Conservation (phyloP, 2,113 vertebrate species). For the Mugil cephalus region DNA sequence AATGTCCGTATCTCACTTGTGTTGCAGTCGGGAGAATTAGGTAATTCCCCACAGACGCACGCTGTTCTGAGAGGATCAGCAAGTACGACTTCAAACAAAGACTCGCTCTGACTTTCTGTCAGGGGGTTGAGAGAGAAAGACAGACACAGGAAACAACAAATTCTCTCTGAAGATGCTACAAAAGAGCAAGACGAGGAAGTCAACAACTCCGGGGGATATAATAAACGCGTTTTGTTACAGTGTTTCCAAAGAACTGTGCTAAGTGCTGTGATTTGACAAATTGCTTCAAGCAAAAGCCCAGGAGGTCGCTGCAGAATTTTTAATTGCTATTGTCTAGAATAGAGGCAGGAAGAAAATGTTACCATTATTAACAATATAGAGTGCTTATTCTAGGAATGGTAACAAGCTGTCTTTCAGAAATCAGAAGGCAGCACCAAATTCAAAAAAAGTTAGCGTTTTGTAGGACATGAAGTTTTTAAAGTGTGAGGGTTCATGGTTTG, state of each 20-base stretch:
- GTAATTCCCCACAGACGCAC: slow-evolving; percentile 26
- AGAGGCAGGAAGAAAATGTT: slow-evolving; percentile 23
- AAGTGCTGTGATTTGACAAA: slow-evolving; percentile 74
- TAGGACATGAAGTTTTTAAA: background rate
- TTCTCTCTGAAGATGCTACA: slow-evolving; percentile 63
- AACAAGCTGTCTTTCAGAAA: background rate
- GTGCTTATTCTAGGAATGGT: slow-evolving; percentile 8
- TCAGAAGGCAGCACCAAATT: background rate
- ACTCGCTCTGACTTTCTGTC: slow-evolving; percentile 59
- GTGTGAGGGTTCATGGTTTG: background rate
- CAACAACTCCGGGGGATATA: slow-evolving; percentile 65
- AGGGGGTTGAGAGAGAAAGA: slow-evolving; percentile 42
- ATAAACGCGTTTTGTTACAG: slow-evolving; percentile 64
- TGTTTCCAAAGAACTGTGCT: slow-evolving; percentile 65
- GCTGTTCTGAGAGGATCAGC: slow-evolving; percentile 48
- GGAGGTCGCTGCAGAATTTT: slow-evolving; percentile 58
- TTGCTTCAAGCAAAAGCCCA: slow-evolving; percentile 56
- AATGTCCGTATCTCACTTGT: slow-evolving; percentile 15
- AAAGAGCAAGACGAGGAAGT: slow-evolving; percentile 56
- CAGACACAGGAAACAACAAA: slow-evolving; percentile 57
- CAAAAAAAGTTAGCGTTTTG: background rate
- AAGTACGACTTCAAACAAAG: slow-evolving; percentile 67
- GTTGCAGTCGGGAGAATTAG: slow-evolving; percentile 15
- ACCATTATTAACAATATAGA: slow-evolving; percentile 26
- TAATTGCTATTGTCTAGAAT: slow-evolving; percentile 52